Evolutionary conservation across 92 coral and sea anemone genomes (phyloP).

Genomic region (Parazoanthus atlanticus): DNA sequence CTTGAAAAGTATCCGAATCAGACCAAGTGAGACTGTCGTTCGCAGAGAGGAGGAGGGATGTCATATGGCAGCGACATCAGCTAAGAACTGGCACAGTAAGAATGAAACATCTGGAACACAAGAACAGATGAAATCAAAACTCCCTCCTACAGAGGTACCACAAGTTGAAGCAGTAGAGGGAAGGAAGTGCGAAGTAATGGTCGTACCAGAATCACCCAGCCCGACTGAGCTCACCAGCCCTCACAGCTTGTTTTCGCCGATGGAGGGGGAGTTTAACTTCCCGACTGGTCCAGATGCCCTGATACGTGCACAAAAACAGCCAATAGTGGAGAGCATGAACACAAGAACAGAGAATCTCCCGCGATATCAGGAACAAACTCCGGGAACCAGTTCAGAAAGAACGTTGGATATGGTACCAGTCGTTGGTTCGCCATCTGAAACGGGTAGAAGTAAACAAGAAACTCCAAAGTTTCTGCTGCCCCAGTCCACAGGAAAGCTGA

Average conservation of each 20-base stretch:
- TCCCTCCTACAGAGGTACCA: neutral
- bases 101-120: neutral
- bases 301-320: constrained; percentile 7
- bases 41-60: neutral
- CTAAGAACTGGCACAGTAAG: neutral
- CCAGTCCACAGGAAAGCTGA: neutral
- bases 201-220: constrained; percentile 50
- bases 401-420: neutral
- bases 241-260: constrained; percentile 62
- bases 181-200: neutral
- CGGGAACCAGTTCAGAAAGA: neutral
- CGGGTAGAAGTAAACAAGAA: neutral
- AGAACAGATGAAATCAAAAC: neutral
- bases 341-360: neutral
- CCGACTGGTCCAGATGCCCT: constrained; percentile 28
- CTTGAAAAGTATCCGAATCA: neutral
- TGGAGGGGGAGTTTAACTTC: constrained; percentile 42
- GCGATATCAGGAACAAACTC: neutral
- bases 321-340: neutral
- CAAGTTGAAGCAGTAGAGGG: neutral
- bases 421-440: neutral
- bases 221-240: constrained; percentile 71
- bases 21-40: neutral
- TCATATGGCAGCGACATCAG: neutral
- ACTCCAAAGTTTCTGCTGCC: constrained; percentile 1